phyloP scores from a whole-genome alignment of 2,113 vertebrate genomes.

The Rhea pennata region DNA sequence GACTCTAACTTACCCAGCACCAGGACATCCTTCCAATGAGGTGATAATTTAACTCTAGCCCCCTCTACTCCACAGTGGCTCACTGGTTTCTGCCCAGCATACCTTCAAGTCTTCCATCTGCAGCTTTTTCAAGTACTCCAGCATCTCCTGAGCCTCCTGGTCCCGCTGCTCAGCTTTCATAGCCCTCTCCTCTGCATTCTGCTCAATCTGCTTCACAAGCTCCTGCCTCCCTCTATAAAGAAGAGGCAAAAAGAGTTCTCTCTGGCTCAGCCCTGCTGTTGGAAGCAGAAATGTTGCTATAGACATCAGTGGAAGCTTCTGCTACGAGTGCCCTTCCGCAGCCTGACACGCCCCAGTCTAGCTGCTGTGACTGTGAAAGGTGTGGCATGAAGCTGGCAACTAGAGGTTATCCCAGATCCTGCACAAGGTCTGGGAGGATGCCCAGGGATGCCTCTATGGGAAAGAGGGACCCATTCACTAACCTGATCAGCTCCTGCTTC shows the following conservation, averaged over 20 bases:
- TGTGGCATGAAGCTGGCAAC: fast-evolving
- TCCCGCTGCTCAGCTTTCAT: constrained; percentile 78
- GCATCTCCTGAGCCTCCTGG: constrained; percentile 80
- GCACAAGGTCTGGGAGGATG: neutral
- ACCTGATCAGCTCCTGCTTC: constrained; percentile 81
- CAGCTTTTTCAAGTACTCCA: constrained; percentile 76
- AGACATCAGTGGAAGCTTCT: fast-evolving
- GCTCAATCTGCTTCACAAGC: constrained; percentile 84
- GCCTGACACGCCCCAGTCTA: neutral
- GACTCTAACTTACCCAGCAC: neutral
- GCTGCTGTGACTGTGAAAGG: no score
- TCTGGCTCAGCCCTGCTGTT: fast-evolving
- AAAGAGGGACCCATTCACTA: neutral
- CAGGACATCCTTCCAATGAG: neutral
- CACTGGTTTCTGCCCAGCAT: neutral
- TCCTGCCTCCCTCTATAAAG: constrained; percentile 80
- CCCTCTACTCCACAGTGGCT: fast-evolving
- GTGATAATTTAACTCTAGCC: no score
- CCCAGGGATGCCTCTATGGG: fast-evolving
- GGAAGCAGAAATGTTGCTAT: fast-evolving
- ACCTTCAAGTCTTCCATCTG: constrained; percentile 85
- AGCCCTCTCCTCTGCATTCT: constrained; percentile 74
- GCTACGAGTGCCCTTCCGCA: neutral
- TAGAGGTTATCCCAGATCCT: fast-evolving
- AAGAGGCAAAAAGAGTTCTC: neutral